phyloP scores from a whole-genome alignment of 1,140 invertebrate species.

The Drosophila busckii region DNA sequence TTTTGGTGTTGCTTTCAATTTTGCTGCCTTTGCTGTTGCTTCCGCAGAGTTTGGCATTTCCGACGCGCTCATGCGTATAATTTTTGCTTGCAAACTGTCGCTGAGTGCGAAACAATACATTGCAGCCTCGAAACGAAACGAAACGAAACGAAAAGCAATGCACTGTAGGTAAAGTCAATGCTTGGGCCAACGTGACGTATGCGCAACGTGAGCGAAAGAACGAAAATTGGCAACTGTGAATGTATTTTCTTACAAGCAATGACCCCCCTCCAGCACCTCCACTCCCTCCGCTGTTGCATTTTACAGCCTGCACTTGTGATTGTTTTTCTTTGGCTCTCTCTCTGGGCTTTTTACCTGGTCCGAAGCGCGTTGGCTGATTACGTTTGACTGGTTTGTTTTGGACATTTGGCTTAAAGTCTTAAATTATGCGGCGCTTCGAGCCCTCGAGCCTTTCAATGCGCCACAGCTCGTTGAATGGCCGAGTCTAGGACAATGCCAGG shows the following conservation, averaged over 20 bases:
- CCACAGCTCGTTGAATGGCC: conserved; percentile 34
- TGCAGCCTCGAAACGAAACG: conserved; percentile 11
- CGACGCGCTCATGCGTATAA: conserved; percentile 74
- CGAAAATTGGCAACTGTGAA: too few relatives aligned
- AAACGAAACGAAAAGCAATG: conserved; percentile 8
- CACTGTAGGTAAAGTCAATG: conserved; percentile 34
- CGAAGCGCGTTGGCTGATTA: conserved; percentile 33
- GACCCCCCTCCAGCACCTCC: too few relatives aligned
- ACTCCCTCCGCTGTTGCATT: too few relatives aligned
- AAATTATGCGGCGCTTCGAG: conserved; percentile 64
- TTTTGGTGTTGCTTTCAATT: conserved; percentile 73
- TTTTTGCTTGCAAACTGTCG: conserved; percentile 72
- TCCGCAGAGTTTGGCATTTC: conserved; percentile 72
- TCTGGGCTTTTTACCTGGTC: too few relatives aligned
- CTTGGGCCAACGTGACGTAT: conserved; percentile 58
- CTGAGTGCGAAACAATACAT: conserved; percentile 65
- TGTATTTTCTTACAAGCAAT: conserved; percentile 1
- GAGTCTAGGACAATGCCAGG: conserved; percentile 47
- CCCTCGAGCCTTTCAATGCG: too few relatives aligned
- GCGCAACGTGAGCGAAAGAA: conserved; percentile 46
- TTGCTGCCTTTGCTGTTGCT: conserved; percentile 47
- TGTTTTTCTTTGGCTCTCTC: too few relatives aligned
- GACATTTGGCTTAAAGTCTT: conserved; percentile 46
- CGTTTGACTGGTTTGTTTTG: conserved; percentile 16
- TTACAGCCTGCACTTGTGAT: too few relatives aligned